A percentile compares a stretch with the other conserved stretches of the same genome.
These are phyloP conservation scores for Camelus dromedarius DNA, from an alignment of 2,113 vertebrate species.

Conservation along the genomic window DNA sequence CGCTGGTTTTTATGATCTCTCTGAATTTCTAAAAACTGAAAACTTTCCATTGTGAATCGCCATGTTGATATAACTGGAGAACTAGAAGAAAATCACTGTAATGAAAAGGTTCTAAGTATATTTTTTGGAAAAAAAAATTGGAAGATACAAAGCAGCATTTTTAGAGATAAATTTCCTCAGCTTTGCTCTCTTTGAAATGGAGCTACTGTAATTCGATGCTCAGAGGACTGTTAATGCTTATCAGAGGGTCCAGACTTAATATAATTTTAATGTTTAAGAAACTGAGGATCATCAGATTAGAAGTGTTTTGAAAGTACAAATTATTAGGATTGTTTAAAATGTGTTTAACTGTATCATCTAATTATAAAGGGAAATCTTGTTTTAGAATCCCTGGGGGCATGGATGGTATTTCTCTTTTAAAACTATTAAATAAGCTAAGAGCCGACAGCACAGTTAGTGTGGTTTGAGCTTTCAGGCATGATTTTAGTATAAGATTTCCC, in stretches of 20 bases:
- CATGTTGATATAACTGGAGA: neutral
- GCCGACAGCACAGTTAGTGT: neutral
- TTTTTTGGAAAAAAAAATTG: neutral
- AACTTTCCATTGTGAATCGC: neutral
- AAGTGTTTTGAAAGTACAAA: constrained; percentile 43
- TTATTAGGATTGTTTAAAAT: constrained; percentile 49
- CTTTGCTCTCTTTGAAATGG: constrained; percentile 11
- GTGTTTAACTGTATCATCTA: constrained; percentile 53
- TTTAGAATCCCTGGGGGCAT: constrained; percentile 14
- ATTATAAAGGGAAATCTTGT: neutral
- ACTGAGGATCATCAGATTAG: neutral
- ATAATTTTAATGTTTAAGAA: constrained; percentile 23
- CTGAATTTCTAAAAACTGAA: constrained; percentile 29
- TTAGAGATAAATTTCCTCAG: constrained; percentile 17
- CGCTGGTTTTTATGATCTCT: neutral
- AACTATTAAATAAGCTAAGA: constrained; percentile 76
- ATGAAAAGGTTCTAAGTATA: neutral
- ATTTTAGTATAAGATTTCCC: constrained; percentile 75
- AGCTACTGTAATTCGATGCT: neutral
- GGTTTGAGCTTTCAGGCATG: constrained; percentile 62
- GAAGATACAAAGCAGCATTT: neutral
- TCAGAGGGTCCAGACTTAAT: neutral
- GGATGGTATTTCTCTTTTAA: constrained; percentile 61
- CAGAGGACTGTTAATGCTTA: neutral
- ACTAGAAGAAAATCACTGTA: neutral